A percentile compares a stretch with the other conserved stretches of the same genome.
phyloP scores from a whole-genome alignment of 2,113 vertebrate genomes.

The Eira barbara region DNA sequence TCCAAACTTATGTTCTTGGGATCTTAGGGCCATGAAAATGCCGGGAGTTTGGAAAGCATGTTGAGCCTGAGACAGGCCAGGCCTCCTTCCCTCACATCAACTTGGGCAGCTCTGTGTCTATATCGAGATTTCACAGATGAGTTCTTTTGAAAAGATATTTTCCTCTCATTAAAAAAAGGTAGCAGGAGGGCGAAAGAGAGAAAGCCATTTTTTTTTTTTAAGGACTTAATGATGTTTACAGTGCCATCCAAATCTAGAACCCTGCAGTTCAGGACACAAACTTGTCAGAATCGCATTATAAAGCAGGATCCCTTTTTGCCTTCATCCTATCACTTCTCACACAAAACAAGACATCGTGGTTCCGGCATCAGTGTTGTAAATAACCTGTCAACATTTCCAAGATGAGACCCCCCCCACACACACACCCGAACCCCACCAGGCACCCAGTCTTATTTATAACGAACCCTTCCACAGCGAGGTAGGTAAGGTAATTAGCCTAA shows the following conservation, averaged over 20 bases:
- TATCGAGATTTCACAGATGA: not conserved
- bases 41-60: not conserved
- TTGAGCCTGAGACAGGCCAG: not conserved
- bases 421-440: not conserved
- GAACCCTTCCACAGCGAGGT: not conserved
- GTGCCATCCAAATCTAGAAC: not conserved
- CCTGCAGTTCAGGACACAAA: not conserved
- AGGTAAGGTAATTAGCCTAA: not conserved
- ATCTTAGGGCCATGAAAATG: not conserved
- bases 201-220: not conserved
- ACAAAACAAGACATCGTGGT: not conserved
- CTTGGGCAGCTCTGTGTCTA: not conserved
- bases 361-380: not conserved
- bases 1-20: not conserved
- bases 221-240: not conserved
- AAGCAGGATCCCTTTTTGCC: not conserved
- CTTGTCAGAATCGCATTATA: not conserved
- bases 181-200: not conserved
- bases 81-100: not conserved
- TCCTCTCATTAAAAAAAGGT: not conserved
- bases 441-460: not conserved
- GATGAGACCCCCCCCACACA: not conserved
- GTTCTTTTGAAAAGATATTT: not conserved
- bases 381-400: slow-evolving; percentile 47
- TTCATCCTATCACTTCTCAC: not conserved